Evolutionary conservation across 1,140 invertebrate genomes (phyloP), one percentile per base, ranked within the genome.

Genomic region (Drosophila funebris): DNA sequence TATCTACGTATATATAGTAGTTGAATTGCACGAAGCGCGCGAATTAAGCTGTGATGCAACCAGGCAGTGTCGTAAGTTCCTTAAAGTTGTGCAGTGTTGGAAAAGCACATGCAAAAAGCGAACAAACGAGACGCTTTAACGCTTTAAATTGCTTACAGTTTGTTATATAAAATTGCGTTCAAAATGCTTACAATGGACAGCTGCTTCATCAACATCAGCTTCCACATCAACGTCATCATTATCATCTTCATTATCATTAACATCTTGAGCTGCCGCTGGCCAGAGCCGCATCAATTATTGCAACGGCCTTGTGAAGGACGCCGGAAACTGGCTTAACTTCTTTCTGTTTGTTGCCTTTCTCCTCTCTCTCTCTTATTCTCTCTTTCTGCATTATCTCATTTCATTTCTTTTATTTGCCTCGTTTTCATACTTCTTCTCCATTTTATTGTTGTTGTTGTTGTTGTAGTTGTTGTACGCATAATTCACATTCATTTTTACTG

Each of bases 291-390:
- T 58, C 73, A 73, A 68, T 81, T 64, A 71, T 60, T 73, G 58
- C 67, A 88, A 88, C 84, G 83, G 83, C 83, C 83, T 88, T 88
- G 83, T 88, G 83, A 88, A 88, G 83, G 83, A 88, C 83, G 83
- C 83, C 79, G 83, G 84, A 88, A 88, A 88, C 83, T 88, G 64
- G 83, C 72, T 89, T 78, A 33, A 60, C 63, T 70, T 69, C 53
- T 69, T 72, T 50, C 46, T 27, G 20, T 46, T 48, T 37, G 4
- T 20, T 66, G 50, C 52, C 62, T 58, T 56, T 57, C 53, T 31
- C 44, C 24, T 63, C 57, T 74, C 24, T 73, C 56, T 58, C 39
- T 43, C 29, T 41, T n/a, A 48, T 14, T 27, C 70, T 68, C 56
- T 73, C 48, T 72, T 44, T 62, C 33, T 27, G 16, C 58, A 57